These are phyloP conservation scores for Melanotaenia parkinsoni DNA, from an alignment of 2,797 vertebrate genomes.

Conservation along the genomic window DNA sequence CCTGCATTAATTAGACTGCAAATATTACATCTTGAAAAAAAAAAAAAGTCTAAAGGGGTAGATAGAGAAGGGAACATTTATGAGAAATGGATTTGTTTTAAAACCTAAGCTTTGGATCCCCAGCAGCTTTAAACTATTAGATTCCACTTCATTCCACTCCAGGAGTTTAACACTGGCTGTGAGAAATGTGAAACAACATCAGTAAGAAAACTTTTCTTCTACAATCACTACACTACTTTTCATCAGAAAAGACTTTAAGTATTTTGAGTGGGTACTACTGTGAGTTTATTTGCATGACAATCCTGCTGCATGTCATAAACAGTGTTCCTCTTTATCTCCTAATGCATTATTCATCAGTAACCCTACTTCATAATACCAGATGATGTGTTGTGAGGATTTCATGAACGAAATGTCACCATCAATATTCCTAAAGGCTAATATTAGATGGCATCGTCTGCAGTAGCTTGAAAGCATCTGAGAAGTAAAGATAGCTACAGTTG, in stretches of 20 bases:
- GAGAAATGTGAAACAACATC: slow-evolving; percentile 29
- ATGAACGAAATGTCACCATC: slow-evolving; percentile 49
- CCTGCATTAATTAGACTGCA: neutral
- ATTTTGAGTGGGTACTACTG: slow-evolving; percentile 16
- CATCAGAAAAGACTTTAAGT: slow-evolving; percentile 1
- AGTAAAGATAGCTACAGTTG: slow-evolving; percentile 40
- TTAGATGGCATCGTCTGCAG: slow-evolving; percentile 27
- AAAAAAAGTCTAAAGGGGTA: too few relatives aligned
- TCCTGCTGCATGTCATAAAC: slow-evolving; percentile 25
- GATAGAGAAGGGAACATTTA: slow-evolving; percentile 1
- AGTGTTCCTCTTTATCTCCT: slow-evolving; percentile 14
- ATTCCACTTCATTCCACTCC: slow-evolving; percentile 31
- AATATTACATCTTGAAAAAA: neutral
- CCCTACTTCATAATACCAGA: slow-evolving; percentile 38
- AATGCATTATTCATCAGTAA: slow-evolving; percentile 58
- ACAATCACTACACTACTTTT: slow-evolving; percentile 1
- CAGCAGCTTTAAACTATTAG: slow-evolving; percentile 25
- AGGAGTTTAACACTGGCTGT: slow-evolving; percentile 14
- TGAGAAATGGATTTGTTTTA: slow-evolving; percentile 32
- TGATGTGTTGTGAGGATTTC: slow-evolving; percentile 31
- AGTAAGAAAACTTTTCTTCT: slow-evolving; percentile 15
- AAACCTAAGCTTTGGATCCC: slow-evolving; percentile 16
- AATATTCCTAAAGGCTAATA: slow-evolving; percentile 35
- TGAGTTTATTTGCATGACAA: slow-evolving; percentile 36
- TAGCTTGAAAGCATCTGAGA: slow-evolving; percentile 21